These are phyloP conservation scores for Hesperophylax magnus DNA, from an alignment of 1,140 invertebrate species.

Conservation along the genomic window DNA sequence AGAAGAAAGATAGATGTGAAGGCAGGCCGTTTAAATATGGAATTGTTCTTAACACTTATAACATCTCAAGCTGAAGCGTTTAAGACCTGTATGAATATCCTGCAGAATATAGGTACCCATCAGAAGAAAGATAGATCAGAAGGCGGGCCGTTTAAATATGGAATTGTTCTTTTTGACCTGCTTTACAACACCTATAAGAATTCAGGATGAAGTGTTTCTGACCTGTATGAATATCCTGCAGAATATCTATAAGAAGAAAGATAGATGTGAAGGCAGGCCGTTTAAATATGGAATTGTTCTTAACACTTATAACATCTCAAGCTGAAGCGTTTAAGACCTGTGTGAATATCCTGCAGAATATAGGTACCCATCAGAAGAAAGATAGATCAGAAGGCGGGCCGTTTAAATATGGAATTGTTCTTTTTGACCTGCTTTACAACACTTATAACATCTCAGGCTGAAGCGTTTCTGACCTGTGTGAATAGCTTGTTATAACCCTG, in stretches of 20 bases:
- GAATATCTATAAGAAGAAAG: background rate
- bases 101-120: too few relatives aligned
- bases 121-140: background rate
- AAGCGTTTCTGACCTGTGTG: conserved; percentile 78
- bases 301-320: background rate
- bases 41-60: too few relatives aligned
- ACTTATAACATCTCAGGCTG: background rate
- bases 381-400: background rate
- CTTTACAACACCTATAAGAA: too few relatives aligned
- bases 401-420: background rate
- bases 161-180: too few relatives aligned
- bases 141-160: too few relatives aligned
- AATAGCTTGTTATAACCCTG: conserved; percentile 92
- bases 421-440: conserved; percentile 1
- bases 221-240: conserved; percentile 90
- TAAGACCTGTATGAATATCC: too few relatives aligned
- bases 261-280: background rate
- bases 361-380: background rate
- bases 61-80: too few relatives aligned
- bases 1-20: too few relatives aligned
- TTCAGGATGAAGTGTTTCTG: conserved; percentile 47
- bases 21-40: too few relatives aligned
- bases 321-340: conserved; percentile 74
- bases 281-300: too few relatives aligned
- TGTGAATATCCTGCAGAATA: conserved; percentile 81